phyloP scores from a whole-genome alignment of 2,888 invertebrate species.

The Agrotis puta region DNA sequence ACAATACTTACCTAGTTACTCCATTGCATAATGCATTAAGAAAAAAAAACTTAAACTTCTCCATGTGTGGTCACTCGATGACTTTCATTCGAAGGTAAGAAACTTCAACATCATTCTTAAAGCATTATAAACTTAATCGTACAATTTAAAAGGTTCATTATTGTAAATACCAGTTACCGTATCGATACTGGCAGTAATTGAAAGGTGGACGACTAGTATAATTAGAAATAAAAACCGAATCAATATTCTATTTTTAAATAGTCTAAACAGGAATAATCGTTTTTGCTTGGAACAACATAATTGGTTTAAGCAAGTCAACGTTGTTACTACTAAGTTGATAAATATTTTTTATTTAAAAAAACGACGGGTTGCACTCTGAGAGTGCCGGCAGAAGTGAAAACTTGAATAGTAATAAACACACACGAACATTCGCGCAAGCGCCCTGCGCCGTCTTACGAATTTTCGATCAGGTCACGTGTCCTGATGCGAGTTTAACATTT shows the following conservation, averaged over 20 bases:
- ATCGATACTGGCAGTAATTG: constrained; percentile 66
- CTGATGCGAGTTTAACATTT: no score
- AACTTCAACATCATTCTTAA: constrained; percentile 38
- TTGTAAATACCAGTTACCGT: constrained; percentile 32
- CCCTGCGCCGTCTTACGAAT: no score
- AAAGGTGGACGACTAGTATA: constrained; percentile 63
- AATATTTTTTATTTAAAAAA: no score
- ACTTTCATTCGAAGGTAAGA: constrained; percentile 54
- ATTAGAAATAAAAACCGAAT: constrained; percentile 67
- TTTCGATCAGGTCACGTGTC: no score
- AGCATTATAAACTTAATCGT: constrained; percentile 37
- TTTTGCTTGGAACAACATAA: constrained; percentile 53
- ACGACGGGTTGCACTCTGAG: no score
- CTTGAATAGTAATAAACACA: no score
- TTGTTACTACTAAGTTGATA: constrained; percentile 42
- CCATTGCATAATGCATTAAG: constrained; percentile 47
- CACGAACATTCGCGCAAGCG: no score
- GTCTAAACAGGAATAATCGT: constrained; percentile 58
- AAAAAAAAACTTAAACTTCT: constrained; percentile 64
- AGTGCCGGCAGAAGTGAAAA: no score
- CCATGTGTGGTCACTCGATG: constrained; percentile 72
- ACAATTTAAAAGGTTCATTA: constrained; percentile 36
- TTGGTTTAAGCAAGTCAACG: constrained; percentile 40
- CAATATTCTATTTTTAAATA: constrained; percentile 62
- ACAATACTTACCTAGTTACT: constrained; percentile 49